A percentile compares a stretch with the other conserved stretches of the same genome.
These are phyloP conservation scores for Ecliptopera silaceata DNA, from an alignment of 2,888 invertebrate species.

Conservation along the genomic window DNA sequence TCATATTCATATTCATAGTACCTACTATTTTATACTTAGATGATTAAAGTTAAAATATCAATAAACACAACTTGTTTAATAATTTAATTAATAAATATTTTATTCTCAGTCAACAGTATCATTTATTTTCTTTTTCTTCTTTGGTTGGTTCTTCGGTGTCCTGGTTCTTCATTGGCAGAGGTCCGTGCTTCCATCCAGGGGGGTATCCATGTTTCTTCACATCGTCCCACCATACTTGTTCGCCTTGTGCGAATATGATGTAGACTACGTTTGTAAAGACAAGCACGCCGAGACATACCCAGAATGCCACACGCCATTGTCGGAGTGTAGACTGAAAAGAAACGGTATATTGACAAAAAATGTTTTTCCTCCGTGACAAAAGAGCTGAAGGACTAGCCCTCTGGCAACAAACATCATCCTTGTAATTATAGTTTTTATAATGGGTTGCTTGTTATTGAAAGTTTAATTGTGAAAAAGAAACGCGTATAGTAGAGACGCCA, in stretches of 20 bases:
- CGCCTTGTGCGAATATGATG: conserved; percentile 87
- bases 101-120: conserved; percentile 6
- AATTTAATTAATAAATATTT: conserved; percentile 2
- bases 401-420: too few relatives aligned
- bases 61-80: not conserved
- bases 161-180: conserved; percentile 50
- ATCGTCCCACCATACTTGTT: conserved; percentile 90
- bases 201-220: conserved; percentile 77
- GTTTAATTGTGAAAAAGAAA: too few relatives aligned
- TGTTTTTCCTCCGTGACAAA: too few relatives aligned
- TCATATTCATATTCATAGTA: too few relatives aligned
- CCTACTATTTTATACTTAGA: too few relatives aligned
- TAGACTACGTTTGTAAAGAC: conserved; percentile 87
- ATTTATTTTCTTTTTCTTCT: conserved; percentile 47
- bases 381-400: too few relatives aligned
- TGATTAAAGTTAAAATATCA: not conserved
- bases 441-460: too few relatives aligned
- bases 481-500: too few relatives aligned
- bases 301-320: conserved; percentile 91
- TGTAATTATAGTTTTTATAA: too few relatives aligned
- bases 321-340: conserved; percentile 79
- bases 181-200: conserved; percentile 65
- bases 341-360: conserved; percentile 23
- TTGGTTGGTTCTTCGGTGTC: conserved; percentile 57
- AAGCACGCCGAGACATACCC: conserved; percentile 89